A percentile compares a stretch with the other conserved stretches of the same genome.
Conservation (phyloP, 2,113 vertebrate species). For the Platysternon megacephalum region DNA sequence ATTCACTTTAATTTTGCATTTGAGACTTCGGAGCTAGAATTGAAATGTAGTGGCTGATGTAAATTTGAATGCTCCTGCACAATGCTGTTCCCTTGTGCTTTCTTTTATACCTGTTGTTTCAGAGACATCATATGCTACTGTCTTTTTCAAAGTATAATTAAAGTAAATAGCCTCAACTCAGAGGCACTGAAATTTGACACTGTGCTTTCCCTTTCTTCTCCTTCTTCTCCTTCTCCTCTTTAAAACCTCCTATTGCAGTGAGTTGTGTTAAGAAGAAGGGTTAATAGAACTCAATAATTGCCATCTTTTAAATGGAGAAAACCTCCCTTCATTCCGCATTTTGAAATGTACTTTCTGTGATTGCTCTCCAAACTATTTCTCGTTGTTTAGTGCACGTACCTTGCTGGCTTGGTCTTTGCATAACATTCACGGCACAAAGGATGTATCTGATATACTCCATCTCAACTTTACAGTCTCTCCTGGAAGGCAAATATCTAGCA, state of each 20-base stretch:
- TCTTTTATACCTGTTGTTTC: not conserved
- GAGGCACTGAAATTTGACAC: constrained; percentile 1
- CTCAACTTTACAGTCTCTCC: constrained; percentile 36
- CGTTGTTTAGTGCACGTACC: not conserved
- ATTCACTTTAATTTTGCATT: not conserved
- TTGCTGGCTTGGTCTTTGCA: not conserved
- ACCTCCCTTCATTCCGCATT: constrained; percentile 3
- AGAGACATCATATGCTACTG: not conserved
- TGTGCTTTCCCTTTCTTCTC: not conserved
- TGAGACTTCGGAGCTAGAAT: not conserved
- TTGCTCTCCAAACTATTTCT: constrained; percentile 29
- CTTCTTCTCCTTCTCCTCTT: not conserved
- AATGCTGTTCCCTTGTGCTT: not conserved
- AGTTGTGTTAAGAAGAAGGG: constrained; percentile 12
- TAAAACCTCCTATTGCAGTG: constrained; percentile 14
- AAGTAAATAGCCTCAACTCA: constrained; percentile 39
- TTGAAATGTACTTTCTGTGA: constrained; percentile 22
- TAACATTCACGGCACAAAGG: constrained; percentile 30
- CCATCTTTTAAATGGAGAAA: constrained; percentile 36
- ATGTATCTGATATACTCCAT: constrained; percentile 23
- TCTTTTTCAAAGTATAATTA: not conserved
- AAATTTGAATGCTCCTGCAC: not conserved
- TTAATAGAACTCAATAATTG: constrained; percentile 34
- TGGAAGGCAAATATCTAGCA: constrained; percentile 43
- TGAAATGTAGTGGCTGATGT: not conserved